Conservation (phyloP, 2,113 vertebrate species). For the Chloebia gouldiae region DNA sequence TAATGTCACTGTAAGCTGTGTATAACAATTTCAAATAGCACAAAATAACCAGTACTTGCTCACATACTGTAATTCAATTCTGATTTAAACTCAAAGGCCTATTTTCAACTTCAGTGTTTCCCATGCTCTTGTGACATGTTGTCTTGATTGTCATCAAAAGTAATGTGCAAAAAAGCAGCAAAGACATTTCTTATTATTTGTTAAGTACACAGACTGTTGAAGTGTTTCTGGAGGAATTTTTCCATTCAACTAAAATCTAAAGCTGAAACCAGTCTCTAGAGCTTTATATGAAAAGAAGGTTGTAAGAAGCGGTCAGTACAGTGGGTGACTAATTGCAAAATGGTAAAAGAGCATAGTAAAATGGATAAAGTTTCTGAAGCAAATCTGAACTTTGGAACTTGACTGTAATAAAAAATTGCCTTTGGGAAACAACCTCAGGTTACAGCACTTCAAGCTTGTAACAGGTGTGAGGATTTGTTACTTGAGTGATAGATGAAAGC, state of each 20-base stretch:
- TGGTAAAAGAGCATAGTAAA: neutral
- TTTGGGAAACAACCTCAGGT: constrained; percentile 10
- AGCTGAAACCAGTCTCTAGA: neutral
- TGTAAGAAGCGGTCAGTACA: neutral
- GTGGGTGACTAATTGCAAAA: neutral
- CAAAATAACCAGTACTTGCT: neutral
- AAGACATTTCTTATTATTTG: neutral
- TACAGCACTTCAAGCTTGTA: neutral
- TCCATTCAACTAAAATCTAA: neutral
- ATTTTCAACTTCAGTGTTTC: neutral
- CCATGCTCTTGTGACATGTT: neutral
- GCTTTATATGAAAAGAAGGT: neutral
- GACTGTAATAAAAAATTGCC: neutral
- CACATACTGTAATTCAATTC: neutral
- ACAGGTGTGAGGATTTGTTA: constrained; percentile 22
- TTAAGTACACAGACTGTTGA: neutral
- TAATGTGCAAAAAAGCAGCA: neutral
- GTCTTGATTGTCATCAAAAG: neutral
- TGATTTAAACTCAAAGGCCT: neutral
- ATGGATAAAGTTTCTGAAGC: neutral
- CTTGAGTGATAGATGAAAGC: neutral
- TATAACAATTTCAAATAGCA: neutral
- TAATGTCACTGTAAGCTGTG: neutral
- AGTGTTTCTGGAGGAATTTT: neutral
- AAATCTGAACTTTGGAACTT: neutral